A percentile compares a stretch with the other conserved stretches of the same genome.
These are phyloP conservation scores for Ctenoplectra terminalis DNA, from an alignment of 1,140 invertebrate genomes.

Conservation along the genomic window DNA sequence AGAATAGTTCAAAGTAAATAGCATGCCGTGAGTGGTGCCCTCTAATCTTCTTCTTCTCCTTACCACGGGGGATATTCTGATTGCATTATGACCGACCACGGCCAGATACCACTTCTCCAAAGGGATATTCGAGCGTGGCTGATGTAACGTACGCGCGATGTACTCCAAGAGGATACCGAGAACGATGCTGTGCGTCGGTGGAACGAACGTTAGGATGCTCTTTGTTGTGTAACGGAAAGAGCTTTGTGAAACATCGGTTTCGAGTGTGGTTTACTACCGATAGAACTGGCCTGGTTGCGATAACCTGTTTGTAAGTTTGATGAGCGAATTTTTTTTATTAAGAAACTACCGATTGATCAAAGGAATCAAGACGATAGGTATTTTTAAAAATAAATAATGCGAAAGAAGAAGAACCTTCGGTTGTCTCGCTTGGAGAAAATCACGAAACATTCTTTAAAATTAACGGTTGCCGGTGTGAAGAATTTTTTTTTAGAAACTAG, in stretches of 20 bases:
- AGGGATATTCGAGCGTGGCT: conserved; percentile 52
- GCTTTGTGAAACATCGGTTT: background rate
- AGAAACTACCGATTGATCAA: too few relatives aligned
- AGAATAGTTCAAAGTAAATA: conserved; percentile 73
- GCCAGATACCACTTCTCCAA: conserved; percentile 57
- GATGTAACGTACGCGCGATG: conserved; percentile 45
- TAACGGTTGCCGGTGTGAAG: too few relatives aligned
- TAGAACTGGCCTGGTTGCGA: background rate
- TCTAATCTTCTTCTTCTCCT: conserved; percentile 67
- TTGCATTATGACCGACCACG: conserved; percentile 69
- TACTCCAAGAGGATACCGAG: background rate
- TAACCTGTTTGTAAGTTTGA: too few relatives aligned
- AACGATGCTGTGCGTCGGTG: background rate
- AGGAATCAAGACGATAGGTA: too few relatives aligned
- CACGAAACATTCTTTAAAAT: too few relatives aligned
- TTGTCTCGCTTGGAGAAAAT: too few relatives aligned
- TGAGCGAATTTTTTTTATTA: too few relatives aligned
- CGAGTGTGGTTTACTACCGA: too few relatives aligned
- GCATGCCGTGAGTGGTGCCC: conserved; percentile 63
- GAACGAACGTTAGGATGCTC: background rate
- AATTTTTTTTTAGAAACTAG: too few relatives aligned
- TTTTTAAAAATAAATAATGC: too few relatives aligned
- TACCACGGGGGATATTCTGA: conserved; percentile 61
- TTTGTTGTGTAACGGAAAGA: conserved; percentile 14
- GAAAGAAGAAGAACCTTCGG: too few relatives aligned